phyloP scores from a whole-genome alignment of 2,113 vertebrate species.

The Glaucidium brasilianum region DNA sequence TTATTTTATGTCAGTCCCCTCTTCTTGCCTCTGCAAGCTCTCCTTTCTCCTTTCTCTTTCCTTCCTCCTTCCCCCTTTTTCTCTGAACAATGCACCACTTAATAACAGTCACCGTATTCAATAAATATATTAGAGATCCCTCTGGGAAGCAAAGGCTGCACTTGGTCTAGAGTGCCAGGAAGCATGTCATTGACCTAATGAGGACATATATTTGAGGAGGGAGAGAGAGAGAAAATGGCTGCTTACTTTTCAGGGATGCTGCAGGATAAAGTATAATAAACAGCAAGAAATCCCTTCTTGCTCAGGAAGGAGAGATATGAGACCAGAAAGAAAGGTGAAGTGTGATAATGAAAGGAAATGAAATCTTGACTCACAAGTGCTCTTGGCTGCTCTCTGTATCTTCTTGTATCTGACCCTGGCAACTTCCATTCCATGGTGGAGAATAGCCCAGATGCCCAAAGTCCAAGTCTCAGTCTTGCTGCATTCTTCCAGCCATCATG shows the following conservation, averaged over 20 bases:
- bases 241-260: not conserved
- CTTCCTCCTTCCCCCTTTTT: not conserved
- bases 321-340: not conserved
- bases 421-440: not conserved
- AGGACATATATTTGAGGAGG: not conserved
- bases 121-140: conserved; percentile 27
- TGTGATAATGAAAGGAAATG: not conserved
- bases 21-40: not conserved
- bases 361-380: not conserved
- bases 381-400: not conserved
- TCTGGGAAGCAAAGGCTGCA: conserved; percentile 30
- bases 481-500: not conserved
- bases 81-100: not conserved
- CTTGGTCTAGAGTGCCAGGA: conserved; percentile 31
- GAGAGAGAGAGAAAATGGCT: not conserved
- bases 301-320: not conserved
- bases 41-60: not conserved
- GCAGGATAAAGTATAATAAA: not conserved
- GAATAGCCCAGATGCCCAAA: not conserved
- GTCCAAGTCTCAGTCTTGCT: not conserved
- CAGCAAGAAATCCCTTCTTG: not conserved
- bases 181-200: conserved; percentile 4
- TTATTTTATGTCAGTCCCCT: not conserved
- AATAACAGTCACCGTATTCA: not conserved
- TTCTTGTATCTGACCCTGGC: not conserved